Evolutionary conservation across 1,140 invertebrate genomes (phyloP).

Genomic region (Drosophila santomea): DNA sequence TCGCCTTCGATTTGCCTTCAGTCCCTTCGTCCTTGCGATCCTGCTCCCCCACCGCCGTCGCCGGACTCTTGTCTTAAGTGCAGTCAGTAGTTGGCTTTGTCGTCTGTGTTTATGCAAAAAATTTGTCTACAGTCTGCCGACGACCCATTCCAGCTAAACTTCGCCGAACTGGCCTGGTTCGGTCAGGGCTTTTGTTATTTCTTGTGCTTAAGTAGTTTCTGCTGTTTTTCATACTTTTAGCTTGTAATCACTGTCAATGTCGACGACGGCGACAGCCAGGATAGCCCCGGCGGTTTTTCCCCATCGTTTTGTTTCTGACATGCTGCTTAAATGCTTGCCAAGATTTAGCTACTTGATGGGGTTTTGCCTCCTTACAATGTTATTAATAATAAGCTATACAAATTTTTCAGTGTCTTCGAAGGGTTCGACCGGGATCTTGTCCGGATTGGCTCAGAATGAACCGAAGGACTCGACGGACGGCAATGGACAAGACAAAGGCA

Average conservation of each 20-base stretch:
- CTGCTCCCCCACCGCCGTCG: background rate
- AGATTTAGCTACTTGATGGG: constrained; percentile 81
- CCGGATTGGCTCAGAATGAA: constrained; percentile 1
- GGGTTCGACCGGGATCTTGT: constrained; percentile 31
- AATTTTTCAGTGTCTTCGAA: constrained; percentile 75
- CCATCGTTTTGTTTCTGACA: constrained; percentile 75
- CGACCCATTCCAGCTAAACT: background rate
- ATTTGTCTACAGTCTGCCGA: constrained; percentile 67
- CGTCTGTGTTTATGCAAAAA: constrained; percentile 83
- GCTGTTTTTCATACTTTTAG: constrained; percentile 83
- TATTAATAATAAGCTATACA: constrained; percentile 84
- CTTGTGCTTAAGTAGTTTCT: constrained; percentile 82
- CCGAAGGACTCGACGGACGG: background rate
- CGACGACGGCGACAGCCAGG: constrained; percentile 51
- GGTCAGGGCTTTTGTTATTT: constrained; percentile 72
- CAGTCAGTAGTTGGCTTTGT: constrained; percentile 79
- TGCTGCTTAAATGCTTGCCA: constrained; percentile 81
- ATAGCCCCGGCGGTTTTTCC: constrained; percentile 31
- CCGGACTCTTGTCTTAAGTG: constrained; percentile 76
- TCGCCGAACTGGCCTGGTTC: constrained; percentile 23
- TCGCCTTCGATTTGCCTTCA: constrained; percentile 63
- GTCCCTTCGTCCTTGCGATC: constrained; percentile 15
- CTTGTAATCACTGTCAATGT: constrained; percentile 84
- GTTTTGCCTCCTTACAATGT: constrained; percentile 76
- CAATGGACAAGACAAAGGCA: constrained; percentile 32